phyloP scores from a whole-genome alignment of 2,888 invertebrate species.

The Notocelia uddmanniana region DNA sequence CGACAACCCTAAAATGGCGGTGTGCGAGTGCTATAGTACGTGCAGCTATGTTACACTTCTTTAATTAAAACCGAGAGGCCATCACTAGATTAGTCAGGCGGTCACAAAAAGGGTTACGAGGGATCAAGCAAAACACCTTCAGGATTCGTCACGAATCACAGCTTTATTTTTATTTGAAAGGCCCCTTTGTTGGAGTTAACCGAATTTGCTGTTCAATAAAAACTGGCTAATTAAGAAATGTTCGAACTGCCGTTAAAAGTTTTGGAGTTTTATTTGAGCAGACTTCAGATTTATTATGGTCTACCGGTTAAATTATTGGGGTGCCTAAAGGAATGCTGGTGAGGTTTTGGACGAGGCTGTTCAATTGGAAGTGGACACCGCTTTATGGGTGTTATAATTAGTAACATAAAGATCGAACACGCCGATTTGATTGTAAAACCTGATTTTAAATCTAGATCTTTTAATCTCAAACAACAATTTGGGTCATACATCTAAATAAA shows the following conservation, averaged over 20 bases:
- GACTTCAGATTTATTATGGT: constrained; percentile 64
- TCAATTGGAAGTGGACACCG: constrained; percentile 45
- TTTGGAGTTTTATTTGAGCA: constrained; percentile 69
- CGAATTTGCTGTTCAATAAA: constrained; percentile 84
- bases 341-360: constrained; percentile 33
- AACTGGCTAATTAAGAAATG: constrained; percentile 84
- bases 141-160: constrained; percentile 83
- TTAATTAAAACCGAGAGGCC: constrained; percentile 83
- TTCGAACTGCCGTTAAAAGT: constrained; percentile 75
- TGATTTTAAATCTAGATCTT: constrained; percentile 11
- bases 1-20: constrained; percentile 64
- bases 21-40: constrained; percentile 66
- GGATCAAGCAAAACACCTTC: constrained; percentile 79
- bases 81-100: constrained; percentile 81
- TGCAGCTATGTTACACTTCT: constrained; percentile 81
- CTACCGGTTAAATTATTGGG: constrained; percentile 61
- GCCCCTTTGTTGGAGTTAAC: constrained; percentile 82
- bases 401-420: constrained; percentile 45
- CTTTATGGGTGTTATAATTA: constrained; percentile 46
- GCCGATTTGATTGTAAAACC: constrained; percentile 35
- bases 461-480: constrained; percentile 5
- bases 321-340: constrained; percentile 45
- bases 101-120: constrained; percentile 82
- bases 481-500: not conserved
- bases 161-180: constrained; percentile 83